Percentiles rank a stretch among this genome's conserved stretches.
These are phyloP conservation scores for Phasia obesa DNA, from an alignment of 2,888 invertebrate species.

Conservation along the genomic window DNA sequence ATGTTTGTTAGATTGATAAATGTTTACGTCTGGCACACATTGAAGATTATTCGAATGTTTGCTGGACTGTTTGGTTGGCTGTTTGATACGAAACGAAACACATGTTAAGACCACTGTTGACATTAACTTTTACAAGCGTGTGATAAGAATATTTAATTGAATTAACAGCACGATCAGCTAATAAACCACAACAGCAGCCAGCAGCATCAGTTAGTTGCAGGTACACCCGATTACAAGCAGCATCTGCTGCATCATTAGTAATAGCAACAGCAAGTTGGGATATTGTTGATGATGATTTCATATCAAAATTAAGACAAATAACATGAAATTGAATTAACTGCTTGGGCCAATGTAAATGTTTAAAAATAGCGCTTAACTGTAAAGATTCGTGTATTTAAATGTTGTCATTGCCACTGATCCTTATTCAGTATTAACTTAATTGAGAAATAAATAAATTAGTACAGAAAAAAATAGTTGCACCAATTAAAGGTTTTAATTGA, in stretches of 20 bases:
- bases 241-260: conserved; percentile 15
- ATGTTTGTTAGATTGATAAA: conserved; percentile 59
- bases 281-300: conserved; percentile 38
- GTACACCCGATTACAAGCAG: conserved; percentile 10
- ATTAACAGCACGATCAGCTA: conserved; percentile 60
- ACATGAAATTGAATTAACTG: conserved; percentile 29
- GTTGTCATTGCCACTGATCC: background rate
- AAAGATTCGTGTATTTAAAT: too few relatives aligned
- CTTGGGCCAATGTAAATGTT: conserved; percentile 4
- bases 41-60: conserved; percentile 37
- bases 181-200: conserved; percentile 21
- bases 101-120: conserved; percentile 66
- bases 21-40: conserved; percentile 18
- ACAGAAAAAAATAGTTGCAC: too few relatives aligned
- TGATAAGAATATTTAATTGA: conserved; percentile 69
- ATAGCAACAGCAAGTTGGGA: conserved; percentile 14
- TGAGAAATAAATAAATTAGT: too few relatives aligned
- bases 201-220: conserved; percentile 2
- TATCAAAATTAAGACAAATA: conserved; percentile 52
- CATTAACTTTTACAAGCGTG: conserved; percentile 67
- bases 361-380: conserved; percentile 33
- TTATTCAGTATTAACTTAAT: background rate
- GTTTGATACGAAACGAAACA: conserved; percentile 57
- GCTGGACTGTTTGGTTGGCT: background rate
- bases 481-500: too few relatives aligned